Conservation (phyloP, 2,888 invertebrate species). For the Rosalia funebris region DNA sequence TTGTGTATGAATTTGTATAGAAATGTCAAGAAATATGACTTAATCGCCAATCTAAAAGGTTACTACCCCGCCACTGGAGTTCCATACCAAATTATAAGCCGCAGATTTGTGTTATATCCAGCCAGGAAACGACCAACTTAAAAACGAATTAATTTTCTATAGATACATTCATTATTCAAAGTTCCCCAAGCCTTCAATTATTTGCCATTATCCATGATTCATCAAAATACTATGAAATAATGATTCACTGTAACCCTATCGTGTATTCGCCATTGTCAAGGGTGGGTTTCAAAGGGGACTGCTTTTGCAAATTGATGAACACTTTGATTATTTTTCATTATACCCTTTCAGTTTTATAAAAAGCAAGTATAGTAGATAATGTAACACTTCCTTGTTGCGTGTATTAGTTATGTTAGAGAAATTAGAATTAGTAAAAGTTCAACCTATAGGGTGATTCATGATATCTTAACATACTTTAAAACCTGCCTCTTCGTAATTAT, state of each 20-base stretch:
- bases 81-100: no score
- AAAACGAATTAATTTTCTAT: background rate
- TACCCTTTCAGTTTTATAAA: background rate
- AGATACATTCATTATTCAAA: background rate
- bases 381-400: background rate
- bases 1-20: no score
- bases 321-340: slow-evolving; percentile 29
- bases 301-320: slow-evolving; percentile 28
- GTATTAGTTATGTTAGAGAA: no score
- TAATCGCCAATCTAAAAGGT: no score
- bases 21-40: no score
- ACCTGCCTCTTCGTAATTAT: no score
- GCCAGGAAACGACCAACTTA: no score
- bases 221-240: slow-evolving; percentile 22
- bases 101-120: no score
- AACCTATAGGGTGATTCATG: no score
- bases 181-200: slow-evolving; percentile 13
- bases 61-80: no score
- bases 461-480: no score
- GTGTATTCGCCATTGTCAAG: slow-evolving; percentile 12
- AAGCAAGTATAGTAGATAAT: background rate
- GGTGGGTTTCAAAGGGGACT: slow-evolving; percentile 21
- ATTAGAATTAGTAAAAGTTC: no score
- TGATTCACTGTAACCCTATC: slow-evolving; percentile 27
- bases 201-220: slow-evolving; percentile 24